Evolutionary conservation across 2,113 vertebrate species (phyloP), one percentile per base, ranked within the genome.

Genomic region (Picathartes gymnocephalus): DNA sequence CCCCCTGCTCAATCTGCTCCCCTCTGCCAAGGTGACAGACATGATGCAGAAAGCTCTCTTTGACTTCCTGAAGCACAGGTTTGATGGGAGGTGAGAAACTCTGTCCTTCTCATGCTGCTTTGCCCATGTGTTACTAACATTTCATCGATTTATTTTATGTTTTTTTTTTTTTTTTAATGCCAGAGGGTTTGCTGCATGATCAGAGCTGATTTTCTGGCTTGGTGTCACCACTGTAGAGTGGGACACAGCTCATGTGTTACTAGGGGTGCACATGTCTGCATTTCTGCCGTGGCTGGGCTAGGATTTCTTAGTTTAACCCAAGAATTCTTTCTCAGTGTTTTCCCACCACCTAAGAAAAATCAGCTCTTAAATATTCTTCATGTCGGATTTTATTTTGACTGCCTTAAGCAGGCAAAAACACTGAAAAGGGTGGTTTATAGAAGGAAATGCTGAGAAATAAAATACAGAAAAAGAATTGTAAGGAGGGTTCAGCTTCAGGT

Each of bases 41-140:
- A 99, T 99, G 99, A 99, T 99, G 99, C 99, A 99, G 98, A 99
- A 99, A 98, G 99, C 99, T 54, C 98, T 99, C 95, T 99, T 99
- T 98, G 99, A 99, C 98, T 99, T 99, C 98, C 98, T 99, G 97
- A 99, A 99, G 98, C 99, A 99, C 98, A 98, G 99, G 98, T 99
- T 99, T 97, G 99, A 99, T 95, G 99, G 99, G 97, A 99, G 99
- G 99, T 99, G 98, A 99, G 99, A 93, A 90, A 91, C 61, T 58
- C 74, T 96, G 94, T 96, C 94, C 70, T 96, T 97, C 97, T 89
- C 92, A 14, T 97, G 92, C 96, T 72, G 90, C 81, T 58, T 48
- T 40, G 45, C 45, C 69, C 42, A 7, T 20, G 54, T 31, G 28
- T 80, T 77, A 40, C 79, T 92, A 27, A 91, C 58, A n/a, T 56